These are phyloP conservation scores for Valencia hispanica DNA, from an alignment of 2,797 vertebrate genomes.

Conservation along the genomic window DNA sequence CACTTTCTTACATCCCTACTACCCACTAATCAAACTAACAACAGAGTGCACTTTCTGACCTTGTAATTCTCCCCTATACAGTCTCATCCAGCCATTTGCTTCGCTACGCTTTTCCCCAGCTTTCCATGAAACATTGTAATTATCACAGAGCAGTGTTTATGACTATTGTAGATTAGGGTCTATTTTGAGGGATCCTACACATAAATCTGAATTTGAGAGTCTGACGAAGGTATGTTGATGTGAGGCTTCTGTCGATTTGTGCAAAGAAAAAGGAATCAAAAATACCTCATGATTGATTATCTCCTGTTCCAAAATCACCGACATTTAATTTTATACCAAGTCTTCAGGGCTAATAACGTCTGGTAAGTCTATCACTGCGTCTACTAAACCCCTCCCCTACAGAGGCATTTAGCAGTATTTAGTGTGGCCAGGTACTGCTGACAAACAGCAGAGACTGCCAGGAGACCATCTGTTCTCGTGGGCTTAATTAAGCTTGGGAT, in stretches of 20 bases:
- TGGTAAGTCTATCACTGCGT: slow-evolving; percentile 60
- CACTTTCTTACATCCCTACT: no score
- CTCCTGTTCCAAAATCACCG: slow-evolving; percentile 37
- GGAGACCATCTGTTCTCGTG: slow-evolving; percentile 77
- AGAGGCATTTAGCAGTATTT: slow-evolving; percentile 69
- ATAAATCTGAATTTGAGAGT: slow-evolving; percentile 50
- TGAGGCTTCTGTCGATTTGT: slow-evolving; percentile 3
- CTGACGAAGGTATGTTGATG: slow-evolving; percentile 26
- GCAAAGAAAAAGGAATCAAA: not conserved
- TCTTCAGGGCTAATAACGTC: slow-evolving; percentile 67
- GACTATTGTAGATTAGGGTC: slow-evolving; percentile 40
- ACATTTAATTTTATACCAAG: slow-evolving; percentile 42
- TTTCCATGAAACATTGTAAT: slow-evolving; percentile 9
- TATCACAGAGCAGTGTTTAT: slow-evolving; percentile 12
- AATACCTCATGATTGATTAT: not conserved
- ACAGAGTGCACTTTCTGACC: slow-evolving; percentile 50
- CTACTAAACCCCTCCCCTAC: slow-evolving; percentile 56
- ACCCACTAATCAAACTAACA: slow-evolving; percentile 52
- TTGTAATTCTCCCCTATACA: slow-evolving; percentile 57
- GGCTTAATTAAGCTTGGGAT: slow-evolving; percentile 73
- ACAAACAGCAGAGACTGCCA: slow-evolving; percentile 71
- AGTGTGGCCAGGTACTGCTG: slow-evolving; percentile 59
- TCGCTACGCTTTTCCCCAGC: slow-evolving; percentile 42
- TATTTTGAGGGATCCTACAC: slow-evolving; percentile 51
- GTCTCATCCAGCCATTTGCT: slow-evolving; percentile 30